phyloP scores from a whole-genome alignment of 2,797 vertebrate genomes.

The Falco naumanni region DNA sequence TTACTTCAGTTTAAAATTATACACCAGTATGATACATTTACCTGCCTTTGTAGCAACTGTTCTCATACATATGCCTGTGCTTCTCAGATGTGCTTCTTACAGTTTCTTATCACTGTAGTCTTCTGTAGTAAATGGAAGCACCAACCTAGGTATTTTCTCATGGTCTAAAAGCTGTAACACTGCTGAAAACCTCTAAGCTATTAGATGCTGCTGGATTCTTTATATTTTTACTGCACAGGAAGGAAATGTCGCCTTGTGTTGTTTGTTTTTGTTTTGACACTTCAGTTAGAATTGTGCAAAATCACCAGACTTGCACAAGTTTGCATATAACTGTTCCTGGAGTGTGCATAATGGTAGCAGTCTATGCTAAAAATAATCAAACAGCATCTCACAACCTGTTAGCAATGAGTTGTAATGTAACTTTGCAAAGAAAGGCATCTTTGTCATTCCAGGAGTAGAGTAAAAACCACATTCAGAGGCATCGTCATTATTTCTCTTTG shows the following conservation, averaged over 20 bases:
- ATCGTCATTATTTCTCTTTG: neutral
- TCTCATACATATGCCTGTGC: neutral
- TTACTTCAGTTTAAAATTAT: neutral
- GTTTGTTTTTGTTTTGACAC: neutral
- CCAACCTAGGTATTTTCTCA: neutral
- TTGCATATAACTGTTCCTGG: neutral
- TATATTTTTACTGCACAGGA: neutral
- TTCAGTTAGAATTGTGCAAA: neutral
- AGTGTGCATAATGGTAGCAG: neutral
- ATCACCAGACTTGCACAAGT: neutral
- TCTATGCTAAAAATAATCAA: neutral
- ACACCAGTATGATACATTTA: neutral
- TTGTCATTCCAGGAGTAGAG: neutral
- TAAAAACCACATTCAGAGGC: neutral
- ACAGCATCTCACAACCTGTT: neutral
- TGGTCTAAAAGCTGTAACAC: neutral
- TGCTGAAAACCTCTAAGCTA: neutral
- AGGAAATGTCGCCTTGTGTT: neutral
- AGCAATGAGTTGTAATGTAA: neutral
- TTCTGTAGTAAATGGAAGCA: neutral
- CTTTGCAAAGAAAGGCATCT: neutral
- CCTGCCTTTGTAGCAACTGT: neutral
- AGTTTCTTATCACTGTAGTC: neutral
- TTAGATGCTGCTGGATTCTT: neutral
- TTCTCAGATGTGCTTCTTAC: neutral